Base-by-base conservation (phyloP, 2,888 invertebrate species). In the Epinotia nisella region DNA sequence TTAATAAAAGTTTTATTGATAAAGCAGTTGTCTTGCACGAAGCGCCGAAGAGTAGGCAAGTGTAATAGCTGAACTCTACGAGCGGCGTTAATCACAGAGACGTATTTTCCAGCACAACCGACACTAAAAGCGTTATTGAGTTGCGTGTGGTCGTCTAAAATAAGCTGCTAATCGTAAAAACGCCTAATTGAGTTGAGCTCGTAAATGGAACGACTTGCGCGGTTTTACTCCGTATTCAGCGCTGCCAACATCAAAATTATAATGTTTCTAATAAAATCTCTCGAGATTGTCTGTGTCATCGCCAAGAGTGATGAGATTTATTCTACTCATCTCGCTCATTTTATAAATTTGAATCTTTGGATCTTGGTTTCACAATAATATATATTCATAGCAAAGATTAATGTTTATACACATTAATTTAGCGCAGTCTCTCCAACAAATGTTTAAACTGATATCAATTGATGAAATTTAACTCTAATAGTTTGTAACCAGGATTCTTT, bases 141-240 rank as follows among this genome's bases (percentile, higher is more conserved):
- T 21, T 49, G 67, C 41, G 78, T 78, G 78, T 77, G 78, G 77
- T 68, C 78, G 59, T 56, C 77, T 41, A 71, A 77, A 76, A 77
- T 78, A 78, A 76, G 64, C 72, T 15, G 49, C 55, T 13, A 51
- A 56, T 62, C 71, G 71, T 77, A 76, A 77, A 78, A 76, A 77
- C 74, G 55, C 60, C 65, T 76, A 78, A 78, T 77, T 77, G 76
- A 77, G 77, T 67, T 67, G 58, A 70, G 29, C 60, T 75, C 75
- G 73, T 76, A 77, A 78, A 77, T 51, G 60, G 60, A 21, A 75
- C 62, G 69, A 62, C 70, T 70, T 70, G 35, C 64, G 76, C 69
- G 78, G 76, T 75, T 77, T 76, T 77, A 74, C 74, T 66, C 65
- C 11, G 67, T 69, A 75, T 74, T 71, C 69, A 58, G 71, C 45